Conservation (phyloP, 2,888 invertebrate genomes). For the Drosophila anomelani region DNA sequence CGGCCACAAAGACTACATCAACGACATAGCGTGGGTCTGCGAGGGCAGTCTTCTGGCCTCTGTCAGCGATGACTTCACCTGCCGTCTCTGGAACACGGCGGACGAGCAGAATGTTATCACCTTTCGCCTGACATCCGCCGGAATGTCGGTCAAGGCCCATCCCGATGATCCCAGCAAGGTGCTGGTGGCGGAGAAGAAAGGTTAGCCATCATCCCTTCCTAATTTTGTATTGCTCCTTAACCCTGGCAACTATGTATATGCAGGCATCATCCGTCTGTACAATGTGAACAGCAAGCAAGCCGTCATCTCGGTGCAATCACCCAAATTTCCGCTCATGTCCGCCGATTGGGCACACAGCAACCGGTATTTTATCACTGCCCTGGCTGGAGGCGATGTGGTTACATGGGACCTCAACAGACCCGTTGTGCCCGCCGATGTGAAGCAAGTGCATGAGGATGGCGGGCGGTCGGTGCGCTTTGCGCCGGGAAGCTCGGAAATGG, state of each 20-base stretch:
- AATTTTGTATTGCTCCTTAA: neutral
- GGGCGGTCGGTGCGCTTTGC: conserved; percentile 88
- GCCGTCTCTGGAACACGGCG: conserved; percentile 88
- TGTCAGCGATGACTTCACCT: conserved; percentile 91
- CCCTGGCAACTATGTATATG: neutral
- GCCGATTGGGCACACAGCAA: conserved; percentile 90
- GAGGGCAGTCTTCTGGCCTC: conserved; percentile 89
- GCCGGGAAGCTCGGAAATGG: conserved; percentile 87
- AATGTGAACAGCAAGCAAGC: conserved; percentile 89
- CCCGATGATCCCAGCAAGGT: conserved; percentile 89
- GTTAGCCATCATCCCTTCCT: conserved; percentile 9
- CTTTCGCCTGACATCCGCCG: conserved; percentile 88
- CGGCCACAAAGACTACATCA: conserved; percentile 89
- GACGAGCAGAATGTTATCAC: conserved; percentile 86
- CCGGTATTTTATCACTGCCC: conserved; percentile 86
- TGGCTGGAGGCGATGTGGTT: conserved; percentile 88
- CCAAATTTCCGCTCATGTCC: conserved; percentile 87
- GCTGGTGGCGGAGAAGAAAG: conserved; percentile 90
- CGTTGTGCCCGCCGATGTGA: conserved; percentile 87
- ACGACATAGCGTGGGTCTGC: conserved; percentile 89
- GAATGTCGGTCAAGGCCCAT: conserved; percentile 89
- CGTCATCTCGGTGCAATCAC: conserved; percentile 88
- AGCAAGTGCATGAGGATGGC: conserved; percentile 88
- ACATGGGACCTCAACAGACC: conserved; percentile 89
- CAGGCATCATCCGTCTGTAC: conserved; percentile 89